These are phyloP conservation scores for Epirrhoe alternata DNA, from an alignment of 2,888 invertebrate genomes.

Conservation along the genomic window DNA sequence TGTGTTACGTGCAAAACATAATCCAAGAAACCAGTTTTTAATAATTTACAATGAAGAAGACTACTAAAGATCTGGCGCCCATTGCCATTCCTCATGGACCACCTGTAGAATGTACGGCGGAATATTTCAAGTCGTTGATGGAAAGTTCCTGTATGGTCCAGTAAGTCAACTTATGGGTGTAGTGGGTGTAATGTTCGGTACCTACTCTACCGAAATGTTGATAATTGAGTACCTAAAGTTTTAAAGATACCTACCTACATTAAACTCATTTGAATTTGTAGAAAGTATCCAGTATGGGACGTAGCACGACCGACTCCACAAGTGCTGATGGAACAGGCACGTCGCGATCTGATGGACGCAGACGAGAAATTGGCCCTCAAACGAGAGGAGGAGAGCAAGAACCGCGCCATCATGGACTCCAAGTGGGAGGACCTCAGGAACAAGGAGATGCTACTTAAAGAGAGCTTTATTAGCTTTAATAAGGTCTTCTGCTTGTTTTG, in stretches of 20 bases:
- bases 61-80: slow-evolving; percentile 74
- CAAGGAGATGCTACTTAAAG: slow-evolving; percentile 81
- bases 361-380: slow-evolving; percentile 78
- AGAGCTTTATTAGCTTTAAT: slow-evolving; percentile 87
- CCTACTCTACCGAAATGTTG: no score
- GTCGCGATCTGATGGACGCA: slow-evolving; percentile 79
- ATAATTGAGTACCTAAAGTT: no score
- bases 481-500: slow-evolving; percentile 41
- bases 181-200: no score
- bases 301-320: slow-evolving; percentile 83
- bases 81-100: slow-evolving; percentile 80
- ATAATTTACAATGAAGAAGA: slow-evolving; percentile 62
- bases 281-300: slow-evolving; percentile 87
- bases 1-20: neutral
- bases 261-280: slow-evolving; percentile 43
- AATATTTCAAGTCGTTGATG: slow-evolving; percentile 83
- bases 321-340: slow-evolving; percentile 82
- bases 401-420: slow-evolving; percentile 74
- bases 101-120: slow-evolving; percentile 78
- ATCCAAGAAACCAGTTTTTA: slow-evolving; percentile 18
- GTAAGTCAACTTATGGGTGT: slow-evolving; percentile 61
- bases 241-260: no score
- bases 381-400: slow-evolving; percentile 68
- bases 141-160: slow-evolving; percentile 78
- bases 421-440: slow-evolving; percentile 84